A percentile compares a stretch with the other conserved stretches of the same genome.
Evolutionary conservation across 2,113 vertebrate genomes (phyloP).

Genomic region (Motacilla tschutschensis): DNA sequence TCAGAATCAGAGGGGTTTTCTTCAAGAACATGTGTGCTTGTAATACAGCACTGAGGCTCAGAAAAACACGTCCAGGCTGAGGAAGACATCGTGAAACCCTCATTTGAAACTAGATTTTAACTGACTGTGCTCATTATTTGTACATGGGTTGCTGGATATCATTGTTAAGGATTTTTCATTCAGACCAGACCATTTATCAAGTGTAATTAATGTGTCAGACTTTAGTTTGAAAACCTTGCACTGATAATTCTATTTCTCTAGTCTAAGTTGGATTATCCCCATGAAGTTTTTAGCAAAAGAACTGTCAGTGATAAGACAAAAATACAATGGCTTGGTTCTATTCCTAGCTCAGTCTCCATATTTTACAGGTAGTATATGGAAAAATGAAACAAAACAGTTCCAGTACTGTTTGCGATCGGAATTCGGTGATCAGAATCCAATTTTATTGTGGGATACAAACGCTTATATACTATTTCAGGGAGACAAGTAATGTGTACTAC

Average conservation of each 20-base stretch:
- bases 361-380: not conserved
- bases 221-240: not conserved
- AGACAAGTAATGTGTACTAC: no score
- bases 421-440: not conserved
- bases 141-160: not conserved
- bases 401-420: no score
- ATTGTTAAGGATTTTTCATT: slow-evolving; percentile 27
- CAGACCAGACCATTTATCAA: slow-evolving; percentile 48
- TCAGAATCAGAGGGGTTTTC: not conserved
- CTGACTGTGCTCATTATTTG: not conserved
- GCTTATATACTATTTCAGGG: no score
- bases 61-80: not conserved
- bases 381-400: not conserved
- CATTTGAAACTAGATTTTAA: not conserved
- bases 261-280: not conserved
- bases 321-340: not conserved
- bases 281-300: not conserved
- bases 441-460: no score
- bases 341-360: not conserved
- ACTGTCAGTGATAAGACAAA: not conserved
- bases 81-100: not conserved
- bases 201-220: slow-evolving; percentile 47
- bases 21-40: not conserved
- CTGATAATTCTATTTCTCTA: slow-evolving; percentile 17
- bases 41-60: not conserved